These are phyloP conservation scores for Drymodes brunneopygia DNA, from an alignment of 2,113 vertebrate genomes.

Conservation along the genomic window DNA sequence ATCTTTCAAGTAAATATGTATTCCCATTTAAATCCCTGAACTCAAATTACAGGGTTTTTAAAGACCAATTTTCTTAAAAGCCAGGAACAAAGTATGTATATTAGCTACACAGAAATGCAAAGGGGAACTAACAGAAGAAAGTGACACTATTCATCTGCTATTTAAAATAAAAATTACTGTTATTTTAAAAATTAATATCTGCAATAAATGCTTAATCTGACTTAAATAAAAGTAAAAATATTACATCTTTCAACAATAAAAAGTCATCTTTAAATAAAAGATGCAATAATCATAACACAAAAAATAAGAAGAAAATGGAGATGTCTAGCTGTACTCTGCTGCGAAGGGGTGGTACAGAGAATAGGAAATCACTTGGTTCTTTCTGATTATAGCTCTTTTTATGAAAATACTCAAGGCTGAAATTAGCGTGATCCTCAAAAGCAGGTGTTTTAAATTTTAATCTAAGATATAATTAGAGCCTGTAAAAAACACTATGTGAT, in stretches of 20 bases:
- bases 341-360: slow-evolving; percentile 28
- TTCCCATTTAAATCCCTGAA: slow-evolving; percentile 44
- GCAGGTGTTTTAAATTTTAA: slow-evolving; percentile 76
- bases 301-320: background rate
- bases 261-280: background rate
- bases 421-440: slow-evolving; percentile 68
- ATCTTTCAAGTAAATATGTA: slow-evolving; percentile 24
- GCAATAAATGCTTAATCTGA: background rate
- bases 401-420: slow-evolving; percentile 66
- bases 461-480: slow-evolving; percentile 70
- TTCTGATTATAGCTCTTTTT: slow-evolving; percentile 69
- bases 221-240: slow-evolving; percentile 1
- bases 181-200: slow-evolving; percentile 18
- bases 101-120: slow-evolving; percentile 37
- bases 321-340: background rate
- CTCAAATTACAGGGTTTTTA: slow-evolving; percentile 57
- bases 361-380: slow-evolving; percentile 58
- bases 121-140: slow-evolving; percentile 6
- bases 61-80: slow-evolving; percentile 45
- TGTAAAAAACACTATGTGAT: slow-evolving; percentile 44
- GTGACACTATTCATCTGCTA: background rate
- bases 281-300: background rate
- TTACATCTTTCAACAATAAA: background rate
- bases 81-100: slow-evolving; percentile 51
- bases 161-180: slow-evolving; percentile 4